phyloP scores from a whole-genome alignment of 1,140 invertebrate genomes.

The Oryzaephilus surinamensis region DNA sequence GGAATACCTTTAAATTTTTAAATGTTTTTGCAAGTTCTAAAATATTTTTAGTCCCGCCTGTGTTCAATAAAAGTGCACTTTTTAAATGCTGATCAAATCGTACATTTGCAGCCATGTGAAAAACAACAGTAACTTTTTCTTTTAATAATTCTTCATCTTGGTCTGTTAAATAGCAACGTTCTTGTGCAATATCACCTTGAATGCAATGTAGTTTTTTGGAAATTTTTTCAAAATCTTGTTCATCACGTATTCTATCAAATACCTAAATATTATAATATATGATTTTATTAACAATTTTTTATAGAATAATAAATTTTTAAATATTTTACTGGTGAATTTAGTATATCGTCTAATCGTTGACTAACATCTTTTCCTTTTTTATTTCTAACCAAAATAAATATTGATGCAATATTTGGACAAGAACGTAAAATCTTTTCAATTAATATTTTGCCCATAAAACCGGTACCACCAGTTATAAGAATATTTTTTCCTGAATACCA shows the following conservation, averaged over 20 bases:
- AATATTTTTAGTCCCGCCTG: slow-evolving; percentile 38
- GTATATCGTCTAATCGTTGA: slow-evolving; percentile 34
- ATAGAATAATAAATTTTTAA: too few species aligned
- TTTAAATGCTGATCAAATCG: slow-evolving; percentile 43
- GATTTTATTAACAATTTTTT: background rate
- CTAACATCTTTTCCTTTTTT: slow-evolving; percentile 49
- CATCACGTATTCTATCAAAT: slow-evolving; percentile 59
- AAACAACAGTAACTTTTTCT: slow-evolving; percentile 55
- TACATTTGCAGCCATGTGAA: slow-evolving; percentile 72
- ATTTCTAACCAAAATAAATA: slow-evolving; percentile 60
- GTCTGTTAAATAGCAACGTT: slow-evolving; percentile 47
- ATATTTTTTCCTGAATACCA: slow-evolving; percentile 36
- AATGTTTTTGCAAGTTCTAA: slow-evolving; percentile 36
- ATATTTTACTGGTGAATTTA: slow-evolving; percentile 33
- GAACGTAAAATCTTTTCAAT: slow-evolving; percentile 62
- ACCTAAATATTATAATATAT: too few species aligned
- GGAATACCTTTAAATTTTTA: slow-evolving; percentile 39
- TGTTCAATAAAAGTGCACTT: slow-evolving; percentile 41
- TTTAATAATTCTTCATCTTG: slow-evolving; percentile 44
- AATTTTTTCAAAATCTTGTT: slow-evolving; percentile 34
- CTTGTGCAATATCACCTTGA: slow-evolving; percentile 35
- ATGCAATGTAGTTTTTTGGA: slow-evolving; percentile 34
- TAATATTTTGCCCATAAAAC: slow-evolving; percentile 86
- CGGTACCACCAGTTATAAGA: slow-evolving; percentile 61
- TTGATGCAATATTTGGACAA: slow-evolving; percentile 51